Base-by-base conservation (phyloP, 1,140 invertebrate species). In the Grapholita molesta region DNA sequence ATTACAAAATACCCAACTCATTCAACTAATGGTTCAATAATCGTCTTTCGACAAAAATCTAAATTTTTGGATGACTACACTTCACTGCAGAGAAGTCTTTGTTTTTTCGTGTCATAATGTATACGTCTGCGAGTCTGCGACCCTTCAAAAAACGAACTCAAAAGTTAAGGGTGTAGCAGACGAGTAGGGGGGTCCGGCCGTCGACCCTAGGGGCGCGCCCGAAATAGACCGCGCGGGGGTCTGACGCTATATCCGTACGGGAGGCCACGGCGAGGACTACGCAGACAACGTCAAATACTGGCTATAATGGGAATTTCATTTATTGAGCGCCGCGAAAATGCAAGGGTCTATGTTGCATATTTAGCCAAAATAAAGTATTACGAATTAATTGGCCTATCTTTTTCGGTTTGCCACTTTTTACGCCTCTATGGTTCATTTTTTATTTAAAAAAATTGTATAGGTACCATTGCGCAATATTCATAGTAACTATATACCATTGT, bases 141-240 rank as follows among this genome's bases (percentile, higher is more conserved):
- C 25, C 24, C 24, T 23, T 28, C 24, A 61, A 61, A 61, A 61
- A 61, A 28, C n/a, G 25, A 61, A 15, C n/a, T 61, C 21, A 28
- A 30, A 61, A 61, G n/a, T 28, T 61, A 28, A 61, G 55, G 55
- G 55, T 30, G 28, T 53, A 8, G n/a, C 24, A 24, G 52, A 24
- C 53, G 18, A 8, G 12, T 25, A 25, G 24, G 55, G 55, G 55
- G 55, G 55, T 61, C 55, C 55, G 55, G 55, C 12, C 55, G 24
- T 28, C 25, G 55, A 61, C 55, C 55, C 21, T 61, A 61, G 55
- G 55, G 55, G 55, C 55, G 55, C 55, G 24, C 55, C 55, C 24
- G 25, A 61, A 61, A 61, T 61, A 61, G 55, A n/a, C 24, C 55
- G 25, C n/a, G 55, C 25, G 55, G 55, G 55, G 55, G 55, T 61